Evolutionary conservation across 2,888 invertebrate species (phyloP), one percentile per base, ranked within the genome.

Genomic region (Dynastes hyllus): DNA sequence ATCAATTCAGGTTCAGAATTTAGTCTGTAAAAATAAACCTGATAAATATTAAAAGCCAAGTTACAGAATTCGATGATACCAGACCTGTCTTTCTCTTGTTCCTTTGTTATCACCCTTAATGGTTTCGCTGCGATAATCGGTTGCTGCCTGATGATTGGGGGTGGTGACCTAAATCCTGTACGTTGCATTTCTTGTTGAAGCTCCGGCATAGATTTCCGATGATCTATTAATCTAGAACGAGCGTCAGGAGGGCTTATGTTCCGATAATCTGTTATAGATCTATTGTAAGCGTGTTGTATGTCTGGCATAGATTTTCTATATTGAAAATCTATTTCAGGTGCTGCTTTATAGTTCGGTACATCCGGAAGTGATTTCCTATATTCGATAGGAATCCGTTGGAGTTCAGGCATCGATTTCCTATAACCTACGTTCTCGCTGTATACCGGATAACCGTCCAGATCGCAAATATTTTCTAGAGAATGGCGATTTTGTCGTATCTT

Each of bases 111-210:
- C n/a, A 85, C 86, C 79, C 92, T 89, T 81, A 92, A 86, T 13
- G 92, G 92, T 86, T 92, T 92, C 0, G 91, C 90, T 5, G 92
- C 91, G 79, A 91, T 91, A 81, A 91, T 90, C 2, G 92, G 91
- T 32, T 90, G 90, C 78, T 84, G 84, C 66, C 84, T 85, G 29
- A 77, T 55, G 22, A 83, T 80, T 0, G 88, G 88, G 4, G 73
- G 73, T 1, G 89, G 88, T 29, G 87, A 87, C 79, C 85, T 84
- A 79, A 91, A 88, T 78, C 88, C 86, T 79, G 89, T 87, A 79
- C 87, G 80, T 69, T 84, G 83, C 53, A 82, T 78, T 81, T 89
- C 90, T 81, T 91, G 90, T 71, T 87, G 86, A 29, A 88, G 82
- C 80, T 88, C 88, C 8, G 88, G 88, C 87, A 88, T 87, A 5